Base-by-base conservation (phyloP, 2,113 vertebrate species). In the Callorhinus ursinus region DNA sequence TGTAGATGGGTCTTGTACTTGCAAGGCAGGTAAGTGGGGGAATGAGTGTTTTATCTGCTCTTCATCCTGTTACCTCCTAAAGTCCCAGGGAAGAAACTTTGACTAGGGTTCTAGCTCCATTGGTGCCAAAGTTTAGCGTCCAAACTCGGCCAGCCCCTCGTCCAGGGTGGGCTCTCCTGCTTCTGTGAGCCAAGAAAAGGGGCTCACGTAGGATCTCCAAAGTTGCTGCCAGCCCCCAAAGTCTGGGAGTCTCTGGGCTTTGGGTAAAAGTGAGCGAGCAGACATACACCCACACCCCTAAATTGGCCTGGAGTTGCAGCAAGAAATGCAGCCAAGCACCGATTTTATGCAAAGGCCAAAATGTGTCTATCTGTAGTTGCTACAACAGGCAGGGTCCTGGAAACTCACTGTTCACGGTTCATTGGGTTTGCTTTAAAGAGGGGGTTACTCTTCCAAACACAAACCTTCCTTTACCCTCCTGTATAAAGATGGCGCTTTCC, bases 1-100 rank as follows among this genome's bases (percentile, higher is more conserved):
- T 51, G 99, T 99, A 67, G 99, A 99, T 4, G 99, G 99, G 26
- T 99, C 99, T 67, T 99, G 99, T 98, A 98, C 98, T 84, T 99
- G 99, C 97, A 99, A 98, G 98, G 99, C 99, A 99, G 99, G 99
- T 99, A 98, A 96, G 16, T 77, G 36, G 42, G 59, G 21, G 28
- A 84, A 39, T 71, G 53, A 72, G 81, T 22, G 22, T 59, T 53
- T 80, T 19, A 42, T 71, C n/a, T 88, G 33, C 8, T 65, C 39
- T 26, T 24, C 0, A 11, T 63, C 42, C 65, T 22, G 0, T 85
- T 42, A 36, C n/a, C 31, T 89, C 59, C 69, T 46, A 24, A 88
- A 94, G 71, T 67, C 80, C 46, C 2, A n/a, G 51, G 36, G 94
- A 63, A 74, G 82, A 93, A 89, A 57, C 53, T 12, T 46, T 13